phyloP scores from a whole-genome alignment of 2,113 vertebrate genomes.

The Vulpes lagopus region DNA sequence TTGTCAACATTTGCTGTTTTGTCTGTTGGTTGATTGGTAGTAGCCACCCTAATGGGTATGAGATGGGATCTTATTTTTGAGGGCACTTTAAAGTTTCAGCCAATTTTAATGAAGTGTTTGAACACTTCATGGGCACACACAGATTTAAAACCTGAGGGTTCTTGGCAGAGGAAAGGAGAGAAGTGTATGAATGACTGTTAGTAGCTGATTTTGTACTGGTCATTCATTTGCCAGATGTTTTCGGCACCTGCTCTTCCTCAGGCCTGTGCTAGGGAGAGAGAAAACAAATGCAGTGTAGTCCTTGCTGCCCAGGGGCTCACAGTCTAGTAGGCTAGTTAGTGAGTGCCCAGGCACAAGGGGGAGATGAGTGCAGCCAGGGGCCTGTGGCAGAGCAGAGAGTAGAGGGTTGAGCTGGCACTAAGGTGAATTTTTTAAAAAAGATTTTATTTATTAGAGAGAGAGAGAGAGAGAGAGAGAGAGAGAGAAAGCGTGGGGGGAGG shows the following conservation, averaged over 20 bases:
- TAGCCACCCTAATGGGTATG: neutral
- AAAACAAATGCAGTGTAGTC: neutral
- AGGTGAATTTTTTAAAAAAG: neutral
- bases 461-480: neutral
- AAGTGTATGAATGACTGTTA: neutral
- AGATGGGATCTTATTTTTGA: neutral
- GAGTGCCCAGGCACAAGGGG: neutral
- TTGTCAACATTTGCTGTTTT: neutral
- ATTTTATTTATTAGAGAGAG: neutral
- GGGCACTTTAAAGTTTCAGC: neutral
- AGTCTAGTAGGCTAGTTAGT: neutral
- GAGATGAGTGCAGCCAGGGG: neutral
- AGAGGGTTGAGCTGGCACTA: neutral
- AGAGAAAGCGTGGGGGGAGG: no score
- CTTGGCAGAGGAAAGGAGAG: neutral
- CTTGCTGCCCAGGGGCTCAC: neutral
- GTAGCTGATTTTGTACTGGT: neutral
- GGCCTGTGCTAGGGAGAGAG: neutral
- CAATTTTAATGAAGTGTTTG: neutral
- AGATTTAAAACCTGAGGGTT: neutral
- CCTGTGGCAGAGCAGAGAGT: neutral
- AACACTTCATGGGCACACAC: neutral
- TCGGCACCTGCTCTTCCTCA: neutral
- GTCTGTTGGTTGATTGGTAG: neutral
- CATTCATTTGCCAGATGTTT: neutral